These are phyloP conservation scores for Chelidonichthys spinosus DNA, from an alignment of 2,797 vertebrate species.

Conservation along the genomic window DNA sequence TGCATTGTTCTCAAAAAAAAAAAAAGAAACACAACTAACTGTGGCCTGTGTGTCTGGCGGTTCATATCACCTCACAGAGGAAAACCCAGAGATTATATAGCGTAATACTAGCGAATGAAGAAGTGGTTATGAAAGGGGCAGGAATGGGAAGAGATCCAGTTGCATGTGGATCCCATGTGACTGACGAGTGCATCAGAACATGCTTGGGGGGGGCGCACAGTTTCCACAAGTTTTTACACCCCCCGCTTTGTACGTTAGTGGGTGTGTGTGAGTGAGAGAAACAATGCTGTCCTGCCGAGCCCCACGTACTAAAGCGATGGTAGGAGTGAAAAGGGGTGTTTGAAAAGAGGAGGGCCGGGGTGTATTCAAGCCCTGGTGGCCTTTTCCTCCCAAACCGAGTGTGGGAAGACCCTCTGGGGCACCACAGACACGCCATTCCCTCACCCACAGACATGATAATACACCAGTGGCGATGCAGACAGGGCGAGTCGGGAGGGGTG, in stretches of 20 bases:
- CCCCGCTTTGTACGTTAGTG: constrained; percentile 64
- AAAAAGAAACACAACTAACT: neutral
- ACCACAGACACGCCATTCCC: constrained; percentile 73
- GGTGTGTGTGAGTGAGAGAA: constrained; percentile 67
- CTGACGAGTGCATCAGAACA: constrained; percentile 50
- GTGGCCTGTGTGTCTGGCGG: neutral
- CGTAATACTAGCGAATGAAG: constrained; percentile 40
- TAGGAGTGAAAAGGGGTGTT: constrained; percentile 67
- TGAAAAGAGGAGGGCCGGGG: constrained; percentile 69
- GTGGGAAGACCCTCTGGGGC: constrained; percentile 77
- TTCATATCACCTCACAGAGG: neutral
- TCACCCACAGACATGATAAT: constrained; percentile 70
- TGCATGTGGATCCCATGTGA: constrained; percentile 68
- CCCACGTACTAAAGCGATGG: constrained; percentile 50
- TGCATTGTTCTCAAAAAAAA: neutral
- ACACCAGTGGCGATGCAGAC: constrained; percentile 53
- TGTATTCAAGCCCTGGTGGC: constrained; percentile 68
- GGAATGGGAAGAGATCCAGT: constrained; percentile 31
- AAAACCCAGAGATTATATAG: neutral
- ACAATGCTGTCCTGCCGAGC: constrained; percentile 72
- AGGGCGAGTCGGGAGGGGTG: constrained; percentile 48
- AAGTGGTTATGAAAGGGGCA: constrained; percentile 16
- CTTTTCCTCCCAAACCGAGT: constrained; percentile 61
- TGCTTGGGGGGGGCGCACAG: constrained; percentile 35
- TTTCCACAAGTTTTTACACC: constrained; percentile 47